Evolutionary conservation across 2,888 invertebrate species (phyloP).

Genomic region (Drosophila mimetica): DNA sequence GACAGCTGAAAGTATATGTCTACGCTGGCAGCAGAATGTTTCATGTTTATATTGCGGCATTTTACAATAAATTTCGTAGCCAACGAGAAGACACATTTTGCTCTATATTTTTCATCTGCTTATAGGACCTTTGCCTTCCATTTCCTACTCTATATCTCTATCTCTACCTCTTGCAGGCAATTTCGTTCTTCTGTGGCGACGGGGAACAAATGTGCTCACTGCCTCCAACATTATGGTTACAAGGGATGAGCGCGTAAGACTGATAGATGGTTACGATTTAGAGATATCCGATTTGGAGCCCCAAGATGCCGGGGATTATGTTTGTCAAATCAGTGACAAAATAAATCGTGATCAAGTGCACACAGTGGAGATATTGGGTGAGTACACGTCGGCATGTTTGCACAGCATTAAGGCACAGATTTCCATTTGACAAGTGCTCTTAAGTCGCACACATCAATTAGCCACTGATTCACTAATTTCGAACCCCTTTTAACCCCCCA

Average conservation of each 20-base stretch:
- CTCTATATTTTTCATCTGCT: slow-evolving; percentile 40
- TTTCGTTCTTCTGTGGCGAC: slow-evolving; percentile 88
- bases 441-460: slow-evolving; percentile 27
- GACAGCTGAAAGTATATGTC: slow-evolving; percentile 50
- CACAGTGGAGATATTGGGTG: slow-evolving; percentile 88
- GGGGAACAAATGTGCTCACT: slow-evolving; percentile 89
- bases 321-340: slow-evolving; percentile 90
- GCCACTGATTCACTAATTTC: slow-evolving; percentile 27
- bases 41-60: slow-evolving; percentile 65
- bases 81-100: slow-evolving; percentile 47
- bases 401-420: slow-evolving; percentile 27
- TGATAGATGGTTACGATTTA: slow-evolving; percentile 89
- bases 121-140: slow-evolving; percentile 3
- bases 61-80: slow-evolving; percentile 68
- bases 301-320: slow-evolving; percentile 89
- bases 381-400: slow-evolving; percentile 61
- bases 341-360: slow-evolving; percentile 89
- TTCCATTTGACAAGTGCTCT: slow-evolving; percentile 41
- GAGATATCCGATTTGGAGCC: slow-evolving; percentile 90
- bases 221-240: slow-evolving; percentile 90
- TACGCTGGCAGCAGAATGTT: slow-evolving; percentile 53
- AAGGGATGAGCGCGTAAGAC: slow-evolving; percentile 88
- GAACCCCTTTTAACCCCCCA: slow-evolving; percentile 39
- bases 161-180: slow-evolving; percentile 85
- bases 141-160: slow-evolving; percentile 4